Conservation (phyloP, 2,888 invertebrate genomes). For the Cotesia congregata region DNA sequence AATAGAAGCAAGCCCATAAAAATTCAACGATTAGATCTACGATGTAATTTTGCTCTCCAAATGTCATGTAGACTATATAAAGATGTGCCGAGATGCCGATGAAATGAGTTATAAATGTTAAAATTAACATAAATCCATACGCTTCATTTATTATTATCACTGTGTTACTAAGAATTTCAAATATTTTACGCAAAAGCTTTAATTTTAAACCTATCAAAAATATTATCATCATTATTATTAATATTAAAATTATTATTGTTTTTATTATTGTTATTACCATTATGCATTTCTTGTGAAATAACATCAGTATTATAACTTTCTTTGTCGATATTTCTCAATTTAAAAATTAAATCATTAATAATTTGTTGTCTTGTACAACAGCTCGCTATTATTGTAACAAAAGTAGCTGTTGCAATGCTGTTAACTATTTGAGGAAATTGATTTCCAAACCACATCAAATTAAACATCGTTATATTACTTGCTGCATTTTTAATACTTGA, state of each 20-base stretch:
- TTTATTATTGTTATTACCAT: constrained; percentile 33
- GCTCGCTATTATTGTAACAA: constrained; percentile 39
- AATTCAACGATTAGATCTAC: constrained; percentile 40
- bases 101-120: constrained; percentile 40
- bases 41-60: background rate
- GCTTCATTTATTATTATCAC: constrained; percentile 40
- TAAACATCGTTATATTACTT: constrained; percentile 25
- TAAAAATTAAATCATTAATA: constrained; percentile 43
- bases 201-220: constrained; percentile 44
- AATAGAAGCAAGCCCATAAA: constrained; percentile 42
- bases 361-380: constrained; percentile 44
- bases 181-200: constrained; percentile 42
- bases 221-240: background rate
- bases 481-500: constrained; percentile 38
- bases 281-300: constrained; percentile 43
- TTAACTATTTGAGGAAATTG: constrained; percentile 45
- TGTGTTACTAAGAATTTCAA: constrained; percentile 39
- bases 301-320: constrained; percentile 18
- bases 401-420: constrained; percentile 41
- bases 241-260: background rate
- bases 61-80: constrained; percentile 24
- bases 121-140: constrained; percentile 37
- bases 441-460: constrained; percentile 43
- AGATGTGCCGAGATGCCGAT: constrained; percentile 40
- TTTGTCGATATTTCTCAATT: constrained; percentile 34